phyloP scores from a whole-genome alignment of 1,140 invertebrate genomes.

The Eurosta solidaginis region DNA sequence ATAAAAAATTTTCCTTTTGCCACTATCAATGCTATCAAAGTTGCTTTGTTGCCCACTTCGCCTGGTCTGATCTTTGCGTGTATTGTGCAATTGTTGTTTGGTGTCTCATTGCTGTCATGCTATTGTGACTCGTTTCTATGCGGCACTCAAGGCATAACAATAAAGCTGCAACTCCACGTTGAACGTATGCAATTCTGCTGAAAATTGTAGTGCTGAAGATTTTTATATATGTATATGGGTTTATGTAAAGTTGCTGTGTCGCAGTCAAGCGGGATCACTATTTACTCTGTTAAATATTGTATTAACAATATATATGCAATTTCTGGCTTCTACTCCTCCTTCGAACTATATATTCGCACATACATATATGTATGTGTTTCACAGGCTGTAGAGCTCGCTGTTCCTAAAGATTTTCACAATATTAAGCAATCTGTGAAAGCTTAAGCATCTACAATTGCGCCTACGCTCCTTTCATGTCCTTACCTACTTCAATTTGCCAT shows the following conservation, averaged over 20 bases:
- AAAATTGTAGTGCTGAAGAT: background rate
- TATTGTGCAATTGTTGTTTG: background rate
- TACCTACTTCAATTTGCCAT: conserved; percentile 5
- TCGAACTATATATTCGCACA: background rate
- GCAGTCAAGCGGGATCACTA: background rate
- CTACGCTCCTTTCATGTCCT: background rate
- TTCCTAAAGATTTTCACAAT: no score
- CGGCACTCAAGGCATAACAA: background rate
- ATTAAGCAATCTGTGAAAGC: no score
- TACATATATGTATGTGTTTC: background rate
- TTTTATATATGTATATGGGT: no score
- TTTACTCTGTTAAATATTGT: conserved; percentile 16
- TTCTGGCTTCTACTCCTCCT: background rate
- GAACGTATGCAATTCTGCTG: background rate
- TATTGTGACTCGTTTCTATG: background rate
- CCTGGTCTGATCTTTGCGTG: background rate
- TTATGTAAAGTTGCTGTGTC: background rate
- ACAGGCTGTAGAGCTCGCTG: no score
- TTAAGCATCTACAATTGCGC: background rate
- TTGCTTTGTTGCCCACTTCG: background rate
- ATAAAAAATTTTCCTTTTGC: background rate
- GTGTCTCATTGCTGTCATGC: conserved; percentile 15
- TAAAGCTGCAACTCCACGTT: background rate
- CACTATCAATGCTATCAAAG: background rate
- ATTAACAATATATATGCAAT: background rate